Evolutionary conservation across 1,140 invertebrate genomes (phyloP).

Genomic region (Trissolcus basalis): DNA sequence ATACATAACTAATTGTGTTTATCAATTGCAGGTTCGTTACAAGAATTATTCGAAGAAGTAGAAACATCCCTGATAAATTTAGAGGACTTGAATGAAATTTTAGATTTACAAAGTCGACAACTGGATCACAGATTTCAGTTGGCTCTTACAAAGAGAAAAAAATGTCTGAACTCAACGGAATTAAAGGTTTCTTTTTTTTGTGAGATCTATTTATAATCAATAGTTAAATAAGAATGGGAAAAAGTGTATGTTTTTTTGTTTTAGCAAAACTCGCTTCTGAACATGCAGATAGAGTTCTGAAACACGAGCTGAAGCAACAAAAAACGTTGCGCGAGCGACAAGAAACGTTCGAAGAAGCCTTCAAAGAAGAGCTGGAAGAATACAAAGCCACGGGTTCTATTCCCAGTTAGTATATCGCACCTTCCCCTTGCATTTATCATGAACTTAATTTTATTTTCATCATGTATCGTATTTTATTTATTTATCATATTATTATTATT

Average conservation of each 20-base stretch:
- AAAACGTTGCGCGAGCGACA: constrained; percentile 80
- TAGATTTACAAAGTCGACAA: constrained; percentile 80
- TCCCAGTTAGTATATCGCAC: constrained; percentile 75
- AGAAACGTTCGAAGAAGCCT: constrained; percentile 82
- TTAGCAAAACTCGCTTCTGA: constrained; percentile 78
- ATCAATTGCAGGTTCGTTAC: constrained; percentile 75
- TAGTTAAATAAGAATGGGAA: too few species aligned
- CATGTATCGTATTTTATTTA: too few species aligned
- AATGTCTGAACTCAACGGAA: constrained; percentile 77
- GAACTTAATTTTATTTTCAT: too few species aligned
- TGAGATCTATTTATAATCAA: too few species aligned
- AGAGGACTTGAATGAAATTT: constrained; percentile 81
- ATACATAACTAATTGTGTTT: constrained; percentile 24
- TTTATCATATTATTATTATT: constrained; percentile 24
- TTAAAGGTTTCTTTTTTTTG: constrained; percentile 75
- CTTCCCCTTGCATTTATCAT: constrained; percentile 9
- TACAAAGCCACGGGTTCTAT: constrained; percentile 81
- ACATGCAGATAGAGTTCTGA: constrained; percentile 78
- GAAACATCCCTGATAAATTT: constrained; percentile 79
- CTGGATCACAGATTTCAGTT: constrained; percentile 80
- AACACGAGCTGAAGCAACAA: constrained; percentile 78
- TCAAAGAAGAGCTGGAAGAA: constrained; percentile 80
- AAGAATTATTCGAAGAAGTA: constrained; percentile 80
- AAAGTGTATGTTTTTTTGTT: constrained; percentile 23
- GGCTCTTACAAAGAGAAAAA: constrained; percentile 81